Base-by-base conservation (phyloP, 2,797 vertebrate genomes). In the Peromyscus attwateri region DNA sequence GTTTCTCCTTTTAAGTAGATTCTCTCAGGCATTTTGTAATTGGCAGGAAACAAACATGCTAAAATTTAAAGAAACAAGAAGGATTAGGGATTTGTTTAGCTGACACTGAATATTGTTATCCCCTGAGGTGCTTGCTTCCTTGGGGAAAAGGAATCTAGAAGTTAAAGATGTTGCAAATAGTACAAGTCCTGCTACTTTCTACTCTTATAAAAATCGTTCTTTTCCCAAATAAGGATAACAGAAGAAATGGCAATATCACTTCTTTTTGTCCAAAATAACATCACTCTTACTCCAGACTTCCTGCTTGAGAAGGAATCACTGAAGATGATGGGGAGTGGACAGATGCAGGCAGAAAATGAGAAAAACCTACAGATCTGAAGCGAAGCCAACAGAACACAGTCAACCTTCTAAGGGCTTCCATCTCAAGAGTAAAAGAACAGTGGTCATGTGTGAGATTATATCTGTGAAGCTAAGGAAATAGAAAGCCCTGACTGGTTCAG, bases 301-400 rank as follows among this genome's bases (percentile, higher is more conserved):
- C 46, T 82, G 62, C 87, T 92, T 95, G 60, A 73, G 21, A 17
- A 94, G n/a, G 52, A 96, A 68, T 34, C 68, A 5, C n/a, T 64
- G 77, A 55, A 76, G 37, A n/a, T 13, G 46, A 17, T 11, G 37
- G 94, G 89, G 43, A 87, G 23, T 27, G 79, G 49, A 79, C 64
- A 92, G 12, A 25, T 82, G 0, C 55, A 62, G 27, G 62, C 64
- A 94, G 87, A 57, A 87, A 89, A 37, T 85, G 84, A 73, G 34
- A n/a, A 91, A 93, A 82, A 27, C 5, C 27, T 73, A 6, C 3
- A 37, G 34, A 80, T 84, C 52, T 81, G 64, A 90, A 49, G 62
- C 17, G 64, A 73, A 96, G 27, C 14, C 29, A 76, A 29, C 19
- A 64, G 64, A 87, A 1, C 46, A 79, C 6, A 84, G 66, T 17